phyloP scores from a whole-genome alignment of 1,140 invertebrate species.

The Solen grandis region DNA sequence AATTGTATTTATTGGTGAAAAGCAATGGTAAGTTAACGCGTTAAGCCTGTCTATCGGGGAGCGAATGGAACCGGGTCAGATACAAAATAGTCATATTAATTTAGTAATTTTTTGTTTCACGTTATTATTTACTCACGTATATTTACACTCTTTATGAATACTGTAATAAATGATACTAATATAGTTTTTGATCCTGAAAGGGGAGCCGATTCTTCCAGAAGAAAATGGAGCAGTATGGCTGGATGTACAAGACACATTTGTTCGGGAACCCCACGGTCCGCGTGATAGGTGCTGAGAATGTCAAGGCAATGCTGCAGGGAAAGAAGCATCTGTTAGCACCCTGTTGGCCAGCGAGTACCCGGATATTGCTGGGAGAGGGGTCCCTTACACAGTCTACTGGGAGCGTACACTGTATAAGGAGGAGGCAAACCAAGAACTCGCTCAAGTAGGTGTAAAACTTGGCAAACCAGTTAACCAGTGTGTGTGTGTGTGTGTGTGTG shows the following conservation, averaged over 20 bases:
- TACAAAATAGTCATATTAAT: neutral
- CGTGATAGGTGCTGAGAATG: constrained; percentile 64
- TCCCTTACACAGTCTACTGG: constrained; percentile 53
- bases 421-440: constrained; percentile 53
- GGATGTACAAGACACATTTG: constrained; percentile 72
- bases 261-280: constrained; percentile 65
- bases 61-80: too few relatives aligned
- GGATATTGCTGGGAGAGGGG: constrained; percentile 57
- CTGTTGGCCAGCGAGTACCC: constrained; percentile 53
- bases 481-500: too few relatives aligned
- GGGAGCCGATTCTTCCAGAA: constrained; percentile 47
- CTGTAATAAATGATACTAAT: too few relatives aligned
- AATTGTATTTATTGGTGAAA: too few relatives aligned
- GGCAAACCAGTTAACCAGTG: too few relatives aligned
- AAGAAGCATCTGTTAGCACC: constrained; percentile 60
- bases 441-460: constrained; percentile 43
- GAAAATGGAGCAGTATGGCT: constrained; percentile 58
- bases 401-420: constrained; percentile 51
- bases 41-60: too few relatives aligned
- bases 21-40: too few relatives aligned
- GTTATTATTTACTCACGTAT: too few relatives aligned
- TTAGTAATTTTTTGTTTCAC: neutral
- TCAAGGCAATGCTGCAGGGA: constrained; percentile 61
- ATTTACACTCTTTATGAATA: neutral
- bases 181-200: too few relatives aligned